Conservation (phyloP, 2,113 vertebrate species). For the Anarrhichthys ocellatus region DNA sequence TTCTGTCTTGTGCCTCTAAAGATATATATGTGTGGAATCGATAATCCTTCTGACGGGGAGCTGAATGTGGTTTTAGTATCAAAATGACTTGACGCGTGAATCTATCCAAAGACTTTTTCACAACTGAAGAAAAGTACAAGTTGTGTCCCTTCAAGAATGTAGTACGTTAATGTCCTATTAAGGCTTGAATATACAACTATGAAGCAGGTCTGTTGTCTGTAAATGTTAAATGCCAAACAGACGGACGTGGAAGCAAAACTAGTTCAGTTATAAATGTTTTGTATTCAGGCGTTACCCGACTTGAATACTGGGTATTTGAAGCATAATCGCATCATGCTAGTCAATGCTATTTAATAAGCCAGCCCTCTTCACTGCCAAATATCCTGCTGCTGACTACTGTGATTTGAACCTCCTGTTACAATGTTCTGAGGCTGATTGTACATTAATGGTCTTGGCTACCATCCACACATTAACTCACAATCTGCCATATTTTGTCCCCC, state of each 20-base stretch:
- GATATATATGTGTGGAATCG: constrained; percentile 21
- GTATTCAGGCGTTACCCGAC: constrained; percentile 17
- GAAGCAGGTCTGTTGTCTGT: not conserved
- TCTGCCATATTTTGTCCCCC: constrained; percentile 7
- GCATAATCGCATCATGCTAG: constrained; percentile 13
- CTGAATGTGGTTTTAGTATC: not conserved
- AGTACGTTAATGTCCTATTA: not conserved
- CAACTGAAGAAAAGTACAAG: constrained; percentile 11
- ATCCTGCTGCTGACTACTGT: constrained; percentile 30
- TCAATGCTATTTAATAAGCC: constrained; percentile 23
- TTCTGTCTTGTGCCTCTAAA: constrained; percentile 35
- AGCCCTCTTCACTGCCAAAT: constrained; percentile 53
- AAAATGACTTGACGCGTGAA: constrained; percentile 4
- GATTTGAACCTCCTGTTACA: constrained; percentile 18
- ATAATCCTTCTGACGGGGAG: constrained; percentile 40
- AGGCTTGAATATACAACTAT: constrained; percentile 9
- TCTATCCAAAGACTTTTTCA: constrained; percentile 29
- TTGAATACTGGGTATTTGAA: constrained; percentile 22
- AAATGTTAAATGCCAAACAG: constrained; percentile 16
- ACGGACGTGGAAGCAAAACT: not conserved
- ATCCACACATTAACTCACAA: constrained; percentile 7
- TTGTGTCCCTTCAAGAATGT: constrained; percentile 36
- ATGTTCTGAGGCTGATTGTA: constrained; percentile 11
- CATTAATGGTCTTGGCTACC: constrained; percentile 10
- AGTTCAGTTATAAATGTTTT: constrained; percentile 13